Evolutionary conservation across 2,888 invertebrate genomes (phyloP).

Genomic region (Matsumyia berberina): DNA sequence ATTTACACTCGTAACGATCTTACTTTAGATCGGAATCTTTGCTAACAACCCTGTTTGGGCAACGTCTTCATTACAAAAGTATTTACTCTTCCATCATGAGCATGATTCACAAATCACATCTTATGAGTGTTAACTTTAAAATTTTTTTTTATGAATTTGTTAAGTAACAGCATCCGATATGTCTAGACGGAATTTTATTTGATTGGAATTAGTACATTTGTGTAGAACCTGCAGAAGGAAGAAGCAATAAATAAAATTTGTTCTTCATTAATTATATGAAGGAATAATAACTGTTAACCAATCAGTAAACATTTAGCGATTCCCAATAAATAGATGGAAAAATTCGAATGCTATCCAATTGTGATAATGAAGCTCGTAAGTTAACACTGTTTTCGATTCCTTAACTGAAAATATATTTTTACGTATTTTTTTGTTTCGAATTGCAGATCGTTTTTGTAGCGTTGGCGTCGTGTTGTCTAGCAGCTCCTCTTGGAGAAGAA

Average conservation of each 20-base stretch:
- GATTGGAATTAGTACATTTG: too few relatives aligned
- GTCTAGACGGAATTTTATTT: background rate
- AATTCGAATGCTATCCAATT: background rate
- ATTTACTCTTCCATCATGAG: too few relatives aligned
- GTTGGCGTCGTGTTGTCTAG: background rate
- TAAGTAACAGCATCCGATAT: too few relatives aligned
- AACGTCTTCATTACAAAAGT: too few relatives aligned
- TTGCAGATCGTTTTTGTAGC: background rate
- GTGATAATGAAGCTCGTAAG: constrained; percentile 20
- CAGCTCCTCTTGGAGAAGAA: background rate
- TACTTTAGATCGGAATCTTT: too few relatives aligned
- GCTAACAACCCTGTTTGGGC: too few relatives aligned
- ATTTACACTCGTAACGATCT: too few relatives aligned
- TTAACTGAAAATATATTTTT: background rate
- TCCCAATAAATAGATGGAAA: constrained; percentile 16
- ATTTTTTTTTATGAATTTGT: too few relatives aligned
- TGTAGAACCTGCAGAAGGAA: too few relatives aligned
- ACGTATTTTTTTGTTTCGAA: background rate
- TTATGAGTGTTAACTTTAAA: too few relatives aligned
- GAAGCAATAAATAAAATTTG: too few relatives aligned
- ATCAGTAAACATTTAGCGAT: background rate
- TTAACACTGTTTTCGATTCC: background rate
- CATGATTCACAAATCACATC: too few relatives aligned
- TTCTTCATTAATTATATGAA: background rate
- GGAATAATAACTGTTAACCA: constrained; percentile 1